Evolutionary conservation across 2,888 invertebrate species (phyloP).

Genomic region (Leptopilina myrica): DNA sequence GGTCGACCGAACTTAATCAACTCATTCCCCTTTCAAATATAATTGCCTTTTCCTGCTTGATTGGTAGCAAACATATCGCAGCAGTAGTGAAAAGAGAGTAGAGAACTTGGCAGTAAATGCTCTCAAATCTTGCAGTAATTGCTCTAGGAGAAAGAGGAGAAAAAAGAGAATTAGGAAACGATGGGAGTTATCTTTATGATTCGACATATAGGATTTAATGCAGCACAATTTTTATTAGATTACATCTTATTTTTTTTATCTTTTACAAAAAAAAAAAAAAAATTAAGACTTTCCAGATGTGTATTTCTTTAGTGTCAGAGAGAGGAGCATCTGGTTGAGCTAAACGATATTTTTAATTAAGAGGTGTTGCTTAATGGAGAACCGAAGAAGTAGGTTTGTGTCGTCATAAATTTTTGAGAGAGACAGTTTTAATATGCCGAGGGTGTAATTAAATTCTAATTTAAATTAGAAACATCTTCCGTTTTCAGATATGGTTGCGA

Average conservation of each 20-base stretch:
- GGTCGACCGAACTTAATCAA: constrained; percentile 29
- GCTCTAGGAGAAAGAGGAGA: background rate
- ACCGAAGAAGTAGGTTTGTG: constrained; percentile 3
- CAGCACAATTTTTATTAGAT: constrained; percentile 11
- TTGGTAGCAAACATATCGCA: constrained; percentile 16
- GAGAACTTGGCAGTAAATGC: constrained; percentile 8
- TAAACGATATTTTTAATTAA: constrained; percentile 14
- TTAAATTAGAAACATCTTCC: background rate
- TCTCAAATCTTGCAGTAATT: constrained; percentile 17
- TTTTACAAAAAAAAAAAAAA: background rate
- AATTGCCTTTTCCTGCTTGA: constrained; percentile 34
- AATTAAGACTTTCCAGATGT: constrained; percentile 4
- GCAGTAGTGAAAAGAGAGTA: background rate
- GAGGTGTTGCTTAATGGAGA: constrained; percentile 5
- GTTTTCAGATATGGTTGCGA: no score
- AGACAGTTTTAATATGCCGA: background rate
- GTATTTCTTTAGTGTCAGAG: background rate
- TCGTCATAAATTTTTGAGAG: background rate
- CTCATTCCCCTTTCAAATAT: constrained; percentile 31
- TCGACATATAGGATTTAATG: constrained; percentile 9
- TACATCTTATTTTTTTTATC: background rate
- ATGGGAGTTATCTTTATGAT: background rate
- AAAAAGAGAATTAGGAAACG: background rate
- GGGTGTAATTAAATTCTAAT: background rate
- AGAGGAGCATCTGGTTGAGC: background rate